These are phyloP conservation scores for Apis mellifera DNA, from an alignment of 1,140 invertebrate genomes.

Conservation along the genomic window Amel_HAv3.1 CM009939.2:5076501-5077000, in stretches of 20 bases:
- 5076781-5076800: slow-evolving; percentile 66
- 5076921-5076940: background rate
- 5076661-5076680: background rate
- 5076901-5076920: background rate
- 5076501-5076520: background rate
- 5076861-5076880: slow-evolving; percentile 24
- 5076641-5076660: background rate
- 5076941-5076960: background rate
- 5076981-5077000: too few relatives aligned
- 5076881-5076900: slow-evolving; percentile 19
- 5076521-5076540: background rate
- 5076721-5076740: slow-evolving; percentile 18
- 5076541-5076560: background rate
- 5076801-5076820: slow-evolving; percentile 24
- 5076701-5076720: slow-evolving; percentile 52
- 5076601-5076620: slow-evolving; percentile 2
- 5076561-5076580: background rate
- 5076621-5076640: slow-evolving; percentile 9
- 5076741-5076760: background rate
- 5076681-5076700: slow-evolving; percentile 9
- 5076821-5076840: background rate
- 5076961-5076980: too few relatives aligned
- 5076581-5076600: background rate
- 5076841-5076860: slow-evolving; percentile 16
- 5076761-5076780: slow-evolving; percentile 63